Evolutionary conservation across 1,140 invertebrate species (phyloP).

Genomic region (Idris sp.): DNA sequence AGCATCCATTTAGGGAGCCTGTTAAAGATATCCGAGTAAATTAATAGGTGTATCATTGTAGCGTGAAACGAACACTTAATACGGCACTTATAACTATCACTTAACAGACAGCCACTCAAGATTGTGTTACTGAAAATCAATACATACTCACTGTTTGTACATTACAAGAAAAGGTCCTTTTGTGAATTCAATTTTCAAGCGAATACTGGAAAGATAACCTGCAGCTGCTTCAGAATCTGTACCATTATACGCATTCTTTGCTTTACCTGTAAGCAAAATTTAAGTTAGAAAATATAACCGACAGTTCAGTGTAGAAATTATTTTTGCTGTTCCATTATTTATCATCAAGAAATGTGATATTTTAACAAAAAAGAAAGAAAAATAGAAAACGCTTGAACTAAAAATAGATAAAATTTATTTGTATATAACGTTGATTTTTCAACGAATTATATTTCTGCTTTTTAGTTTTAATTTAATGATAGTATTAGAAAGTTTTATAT

Average conservation of each 20-base stretch:
- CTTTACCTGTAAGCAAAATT: too few species aligned
- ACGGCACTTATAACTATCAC: constrained; percentile 72
- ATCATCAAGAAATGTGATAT: too few species aligned
- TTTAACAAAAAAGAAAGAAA: too few species aligned
- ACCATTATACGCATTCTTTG: constrained; percentile 10
- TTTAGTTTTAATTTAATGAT: too few species aligned
- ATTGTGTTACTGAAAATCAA: constrained; percentile 78
- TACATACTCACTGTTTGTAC: constrained; percentile 66
- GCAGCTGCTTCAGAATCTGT: constrained; percentile 36
- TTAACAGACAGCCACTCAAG: constrained; percentile 77
- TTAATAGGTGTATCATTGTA: constrained; percentile 75
- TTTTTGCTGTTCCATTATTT: too few species aligned
- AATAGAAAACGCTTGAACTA: too few species aligned
- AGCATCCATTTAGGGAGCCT: constrained; percentile 41
- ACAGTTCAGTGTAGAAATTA: too few species aligned
- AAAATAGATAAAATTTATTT: too few species aligned
- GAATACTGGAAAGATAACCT: constrained; percentile 58
- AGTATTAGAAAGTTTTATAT: too few species aligned
- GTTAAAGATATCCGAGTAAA: constrained; percentile 67
- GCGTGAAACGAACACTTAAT: constrained; percentile 77
- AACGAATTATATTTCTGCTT: too few species aligned
- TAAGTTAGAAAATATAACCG: constrained; percentile 26
- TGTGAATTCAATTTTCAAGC: constrained; percentile 52
- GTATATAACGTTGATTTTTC: too few species aligned
- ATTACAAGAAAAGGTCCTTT: constrained; percentile 52